These are phyloP conservation scores for Limosa lapponica DNA, from an alignment of 2,797 vertebrate species.

Conservation along the genomic window DNA sequence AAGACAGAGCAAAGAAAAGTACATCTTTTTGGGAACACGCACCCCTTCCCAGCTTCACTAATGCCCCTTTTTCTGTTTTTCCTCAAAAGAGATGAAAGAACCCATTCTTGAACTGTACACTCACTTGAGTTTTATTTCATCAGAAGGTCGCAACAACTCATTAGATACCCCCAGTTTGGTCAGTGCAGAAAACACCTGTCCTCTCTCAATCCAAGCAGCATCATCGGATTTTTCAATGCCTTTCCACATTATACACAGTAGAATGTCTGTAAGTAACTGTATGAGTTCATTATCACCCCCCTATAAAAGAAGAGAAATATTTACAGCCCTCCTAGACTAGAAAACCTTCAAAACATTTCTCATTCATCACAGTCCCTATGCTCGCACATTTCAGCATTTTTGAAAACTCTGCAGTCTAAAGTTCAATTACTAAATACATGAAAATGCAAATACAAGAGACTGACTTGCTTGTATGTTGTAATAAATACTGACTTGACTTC, in stretches of 20 bases:
- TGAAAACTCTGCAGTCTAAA: neutral
- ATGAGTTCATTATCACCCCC: slow-evolving; percentile 89
- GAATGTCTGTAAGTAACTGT: slow-evolving; percentile 87
- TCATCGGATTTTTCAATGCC: slow-evolving; percentile 93
- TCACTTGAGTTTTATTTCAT: slow-evolving; percentile 94
- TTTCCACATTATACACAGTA: slow-evolving; percentile 93
- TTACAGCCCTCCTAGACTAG: neutral
- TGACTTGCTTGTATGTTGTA: neutral
- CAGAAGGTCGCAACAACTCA: slow-evolving; percentile 89
- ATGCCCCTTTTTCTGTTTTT: neutral
- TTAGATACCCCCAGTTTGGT: slow-evolving; percentile 89
- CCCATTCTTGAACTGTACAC: neutral
- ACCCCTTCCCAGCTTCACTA: neutral
- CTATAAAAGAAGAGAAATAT: slow-evolving; percentile 72
- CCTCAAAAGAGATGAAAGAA: neutral
- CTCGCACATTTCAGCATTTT: neutral
- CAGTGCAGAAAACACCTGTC: slow-evolving; percentile 95
- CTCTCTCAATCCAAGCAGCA: slow-evolving; percentile 90
- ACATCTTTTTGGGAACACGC: neutral
- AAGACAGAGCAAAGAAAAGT: neutral
- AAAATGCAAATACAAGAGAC: neutral
- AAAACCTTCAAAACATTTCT: neutral
- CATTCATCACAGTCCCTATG: neutral
- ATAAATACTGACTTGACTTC: neutral
- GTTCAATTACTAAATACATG: neutral